phyloP scores from a whole-genome alignment of 2,113 vertebrate genomes.

The Siniperca knerii region DNA sequence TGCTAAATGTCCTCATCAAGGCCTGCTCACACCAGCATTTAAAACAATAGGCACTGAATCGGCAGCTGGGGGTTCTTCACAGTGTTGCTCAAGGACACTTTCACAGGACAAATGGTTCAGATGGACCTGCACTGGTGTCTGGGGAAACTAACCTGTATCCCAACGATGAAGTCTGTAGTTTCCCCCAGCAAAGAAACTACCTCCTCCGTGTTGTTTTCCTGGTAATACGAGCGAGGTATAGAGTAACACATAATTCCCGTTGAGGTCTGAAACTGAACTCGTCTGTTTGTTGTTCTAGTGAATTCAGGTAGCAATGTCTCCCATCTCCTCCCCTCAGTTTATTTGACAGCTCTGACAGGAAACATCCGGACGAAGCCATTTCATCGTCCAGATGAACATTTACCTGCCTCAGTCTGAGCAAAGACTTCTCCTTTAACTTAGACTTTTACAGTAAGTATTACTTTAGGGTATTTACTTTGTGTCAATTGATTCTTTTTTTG shows the following conservation, averaged over 20 bases:
- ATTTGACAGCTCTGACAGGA: slow-evolving; percentile 33
- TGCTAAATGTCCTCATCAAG: too few relatives aligned
- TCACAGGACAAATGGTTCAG: not conserved
- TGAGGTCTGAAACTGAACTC: slow-evolving; percentile 38
- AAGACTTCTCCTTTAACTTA: not conserved
- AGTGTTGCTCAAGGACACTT: not conserved
- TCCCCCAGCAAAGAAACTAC: not conserved
- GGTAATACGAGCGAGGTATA: not conserved
- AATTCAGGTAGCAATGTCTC: slow-evolving; percentile 33
- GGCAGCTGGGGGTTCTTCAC: not conserved
- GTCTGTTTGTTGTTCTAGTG: slow-evolving; percentile 52
- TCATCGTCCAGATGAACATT: not conserved
- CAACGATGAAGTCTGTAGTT: not conserved
- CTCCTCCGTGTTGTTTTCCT: not conserved
- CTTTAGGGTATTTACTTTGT: not conserved
- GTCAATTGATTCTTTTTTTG: not conserved
- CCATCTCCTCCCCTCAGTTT: rapidly evolving
- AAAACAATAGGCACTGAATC: not conserved
- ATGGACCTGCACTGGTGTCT: not conserved
- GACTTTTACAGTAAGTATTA: too few relatives aligned
- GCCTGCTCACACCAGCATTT: too few relatives aligned
- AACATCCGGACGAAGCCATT: not conserved
- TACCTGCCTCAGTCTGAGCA: not conserved
- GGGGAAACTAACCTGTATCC: not conserved
- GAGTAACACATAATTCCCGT: slow-evolving; percentile 4